phyloP scores from a whole-genome alignment of 2,113 vertebrate genomes.

The Maccullochella peelii region DNA sequence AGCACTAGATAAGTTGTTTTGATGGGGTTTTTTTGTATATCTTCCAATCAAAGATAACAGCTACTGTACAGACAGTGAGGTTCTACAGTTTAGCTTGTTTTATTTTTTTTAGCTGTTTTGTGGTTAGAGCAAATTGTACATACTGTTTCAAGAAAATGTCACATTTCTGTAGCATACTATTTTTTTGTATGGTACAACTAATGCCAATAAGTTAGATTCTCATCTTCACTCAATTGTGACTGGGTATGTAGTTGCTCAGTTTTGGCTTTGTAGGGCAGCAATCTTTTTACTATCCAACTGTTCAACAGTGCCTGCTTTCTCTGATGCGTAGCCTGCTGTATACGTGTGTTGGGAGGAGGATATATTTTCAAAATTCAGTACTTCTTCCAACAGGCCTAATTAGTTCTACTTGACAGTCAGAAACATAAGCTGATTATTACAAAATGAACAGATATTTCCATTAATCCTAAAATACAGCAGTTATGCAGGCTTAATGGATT shows the following conservation, averaged over 20 bases:
- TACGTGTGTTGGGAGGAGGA: neutral
- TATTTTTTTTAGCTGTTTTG: too few species aligned
- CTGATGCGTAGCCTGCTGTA: neutral
- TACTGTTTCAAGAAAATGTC: too few species aligned
- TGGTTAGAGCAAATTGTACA: too few species aligned
- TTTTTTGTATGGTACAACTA: too few species aligned
- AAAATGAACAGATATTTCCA: slow-evolving; percentile 1
- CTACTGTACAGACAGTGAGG: too few species aligned
- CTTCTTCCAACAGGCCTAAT: neutral
- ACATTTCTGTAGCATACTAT: too few species aligned
- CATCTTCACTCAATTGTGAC: neutral
- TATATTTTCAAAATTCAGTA: neutral
- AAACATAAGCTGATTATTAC: slow-evolving; percentile 2
- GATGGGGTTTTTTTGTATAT: too few species aligned
- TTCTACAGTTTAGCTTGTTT: too few species aligned
- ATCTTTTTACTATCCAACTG: too few species aligned
- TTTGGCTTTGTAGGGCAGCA: neutral
- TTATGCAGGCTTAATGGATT: neutral
- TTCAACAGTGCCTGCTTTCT: neutral
- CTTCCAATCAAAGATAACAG: too few species aligned
- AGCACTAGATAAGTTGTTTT: too few species aligned
- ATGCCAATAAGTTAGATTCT: too few species aligned
- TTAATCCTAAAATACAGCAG: neutral
- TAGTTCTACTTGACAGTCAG: neutral
- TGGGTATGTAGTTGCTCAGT: neutral